Base-by-base conservation (phyloP, 2,888 invertebrate species). In the Ecdyonurus torrentis region DNA sequence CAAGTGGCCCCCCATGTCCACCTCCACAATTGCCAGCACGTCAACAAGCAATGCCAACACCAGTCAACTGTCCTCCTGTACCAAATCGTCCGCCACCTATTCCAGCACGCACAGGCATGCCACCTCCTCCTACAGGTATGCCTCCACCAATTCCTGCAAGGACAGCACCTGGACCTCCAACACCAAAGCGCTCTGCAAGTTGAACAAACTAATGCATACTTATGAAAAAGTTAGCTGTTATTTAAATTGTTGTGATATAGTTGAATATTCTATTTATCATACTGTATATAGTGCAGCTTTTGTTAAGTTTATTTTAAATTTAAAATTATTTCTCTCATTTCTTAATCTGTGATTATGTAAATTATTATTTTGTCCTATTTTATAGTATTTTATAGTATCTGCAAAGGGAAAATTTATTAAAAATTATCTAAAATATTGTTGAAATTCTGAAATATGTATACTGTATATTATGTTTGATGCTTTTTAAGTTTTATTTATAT, bases 91-190 rank as follows among this genome's bases (percentile, higher is more conserved):
- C 81, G 1, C 81, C 82, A 1, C 80, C 81, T 0, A 78, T 82
- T 25, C 83, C 83, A 1, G 80, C 81, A 1, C 75, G 83, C 64
- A 79, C 80, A 63, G 77, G 79, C 2, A 79, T 80, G 19, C 85
- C 85, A 3, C 85, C 85, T 22, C 85, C 86, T 0, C 74, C 24
- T 70, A 69, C 5, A 73, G 64, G 66, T 72, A 70, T 58, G 72
- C 67, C 24, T 71, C 72, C 24, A 68, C 65, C 52, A 72, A 66
- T 55, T 69, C 67, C 10, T 69, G 69, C 64, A 72, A 73, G 63
- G 15, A 37, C 37, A 37, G 37, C 37, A 37, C 37, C 37, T 15
- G 15, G 7, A 37, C 37, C 37, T 10, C 37, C 37, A 37, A 15
- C 37, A 37, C 5, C 37, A 5, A 37, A 37, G 15, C 37, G 37